Conservation (phyloP, 2,888 invertebrate species). For the Hirtodrosophila trivittata region DNA sequence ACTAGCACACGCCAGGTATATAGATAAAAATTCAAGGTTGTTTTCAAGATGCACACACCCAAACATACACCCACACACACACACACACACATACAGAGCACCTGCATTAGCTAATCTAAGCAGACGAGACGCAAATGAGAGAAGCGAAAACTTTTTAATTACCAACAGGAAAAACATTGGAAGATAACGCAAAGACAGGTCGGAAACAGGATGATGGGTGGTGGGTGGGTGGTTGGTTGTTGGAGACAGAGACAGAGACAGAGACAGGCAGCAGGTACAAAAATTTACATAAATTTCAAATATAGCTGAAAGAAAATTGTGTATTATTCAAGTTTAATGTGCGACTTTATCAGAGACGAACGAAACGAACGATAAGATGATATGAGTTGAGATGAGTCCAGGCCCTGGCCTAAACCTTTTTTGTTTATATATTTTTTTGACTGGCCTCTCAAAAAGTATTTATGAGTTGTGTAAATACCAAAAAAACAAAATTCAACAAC, state of each 20-base stretch:
- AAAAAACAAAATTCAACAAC: slow-evolving; percentile 16
- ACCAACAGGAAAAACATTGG: slow-evolving; percentile 73
- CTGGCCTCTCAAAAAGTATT: slow-evolving; percentile 54
- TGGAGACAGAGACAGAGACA: slow-evolving; percentile 1
- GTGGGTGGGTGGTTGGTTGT: neutral
- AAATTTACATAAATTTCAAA: slow-evolving; percentile 72
- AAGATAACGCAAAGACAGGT: slow-evolving; percentile 51
- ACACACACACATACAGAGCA: neutral
- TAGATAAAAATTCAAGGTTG: slow-evolving; percentile 19
- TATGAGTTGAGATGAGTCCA: neutral
- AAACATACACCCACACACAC: slow-evolving; percentile 19
- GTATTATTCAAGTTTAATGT: slow-evolving; percentile 49
- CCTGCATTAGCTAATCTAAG: slow-evolving; percentile 70
- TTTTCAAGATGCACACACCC: slow-evolving; percentile 17
- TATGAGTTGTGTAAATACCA: slow-evolving; percentile 69
- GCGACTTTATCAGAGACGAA: slow-evolving; percentile 42
- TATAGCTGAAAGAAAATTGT: slow-evolving; percentile 59
- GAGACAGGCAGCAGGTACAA: slow-evolving; percentile 32
- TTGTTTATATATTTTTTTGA: slow-evolving; percentile 8
- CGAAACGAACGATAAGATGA: too few species aligned
- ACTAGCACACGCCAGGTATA: slow-evolving; percentile 34
- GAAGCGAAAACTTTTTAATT: slow-evolving; percentile 70
- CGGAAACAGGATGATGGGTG: neutral
- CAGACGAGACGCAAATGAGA: slow-evolving; percentile 36
- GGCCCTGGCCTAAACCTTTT: slow-evolving; percentile 54